Evolutionary conservation across 1,140 invertebrate genomes (phyloP).

Genomic region (Diorhabda carinulata): DNA sequence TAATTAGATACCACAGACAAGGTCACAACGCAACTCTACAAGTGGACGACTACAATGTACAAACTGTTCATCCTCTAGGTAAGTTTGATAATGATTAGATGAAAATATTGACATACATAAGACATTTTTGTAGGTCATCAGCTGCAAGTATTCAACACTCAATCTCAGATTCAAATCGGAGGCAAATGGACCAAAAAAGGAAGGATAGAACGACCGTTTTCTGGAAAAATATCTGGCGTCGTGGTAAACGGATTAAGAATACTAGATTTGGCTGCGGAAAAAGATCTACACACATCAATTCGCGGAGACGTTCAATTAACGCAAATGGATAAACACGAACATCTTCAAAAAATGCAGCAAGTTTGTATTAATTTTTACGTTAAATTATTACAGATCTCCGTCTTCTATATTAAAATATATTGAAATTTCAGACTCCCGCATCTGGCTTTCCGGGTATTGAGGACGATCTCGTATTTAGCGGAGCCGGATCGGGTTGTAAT

Average conservation of each 20-base stretch:
- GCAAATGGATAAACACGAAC: slow-evolving; percentile 67
- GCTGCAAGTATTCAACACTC: slow-evolving; percentile 86
- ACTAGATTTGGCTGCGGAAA: slow-evolving; percentile 78
- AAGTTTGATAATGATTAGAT: slow-evolving; percentile 7
- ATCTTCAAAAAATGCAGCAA: slow-evolving; percentile 77
- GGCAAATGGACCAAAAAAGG: slow-evolving; percentile 77
- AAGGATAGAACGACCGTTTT: slow-evolving; percentile 73
- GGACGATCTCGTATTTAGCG: slow-evolving; percentile 84
- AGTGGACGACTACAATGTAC: slow-evolving; percentile 85
- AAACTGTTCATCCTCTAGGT: slow-evolving; percentile 76
- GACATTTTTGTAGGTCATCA: slow-evolving; percentile 65
- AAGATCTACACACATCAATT: slow-evolving; percentile 68
- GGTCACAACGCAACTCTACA: slow-evolving; percentile 89
- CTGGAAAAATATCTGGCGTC: slow-evolving; percentile 82
- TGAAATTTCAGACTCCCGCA: slow-evolving; percentile 67
- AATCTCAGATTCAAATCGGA: slow-evolving; percentile 86
- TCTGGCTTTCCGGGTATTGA: slow-evolving; percentile 72
- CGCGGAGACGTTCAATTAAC: slow-evolving; percentile 71
- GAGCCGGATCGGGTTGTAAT: slow-evolving; percentile 81
- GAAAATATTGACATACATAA: neutral
- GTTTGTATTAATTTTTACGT: slow-evolving; percentile 46
- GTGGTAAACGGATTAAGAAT: slow-evolving; percentile 82
- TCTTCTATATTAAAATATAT: neutral
- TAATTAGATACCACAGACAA: slow-evolving; percentile 81
- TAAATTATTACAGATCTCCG: neutral